Evolutionary conservation across 2,888 invertebrate species (phyloP).

Genomic region (Brachyopa scutellaris): DNA sequence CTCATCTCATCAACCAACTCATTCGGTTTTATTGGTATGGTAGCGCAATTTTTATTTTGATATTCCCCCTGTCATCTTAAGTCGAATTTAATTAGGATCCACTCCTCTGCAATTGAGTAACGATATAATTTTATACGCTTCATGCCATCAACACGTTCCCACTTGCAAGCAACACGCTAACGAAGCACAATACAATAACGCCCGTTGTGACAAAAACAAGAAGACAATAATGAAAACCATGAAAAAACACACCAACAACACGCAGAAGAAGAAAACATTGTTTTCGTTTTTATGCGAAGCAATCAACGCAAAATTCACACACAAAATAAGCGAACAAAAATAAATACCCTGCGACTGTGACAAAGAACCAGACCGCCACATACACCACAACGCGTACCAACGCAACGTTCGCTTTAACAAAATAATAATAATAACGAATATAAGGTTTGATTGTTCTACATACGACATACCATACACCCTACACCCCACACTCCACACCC

Average conservation of each 20-base stretch:
- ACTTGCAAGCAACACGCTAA: constrained; percentile 31
- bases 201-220: background rate
- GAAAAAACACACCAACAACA: background rate
- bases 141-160: constrained; percentile 42
- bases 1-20: background rate
- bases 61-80: constrained; percentile 33
- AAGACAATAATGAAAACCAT: constrained; percentile 8
- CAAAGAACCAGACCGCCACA: constrained; percentile 1
- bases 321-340: constrained; percentile 45
- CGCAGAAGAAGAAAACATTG: constrained; percentile 21
- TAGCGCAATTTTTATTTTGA: constrained; percentile 40
- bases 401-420: constrained; percentile 8
- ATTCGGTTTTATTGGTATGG: constrained; percentile 29
- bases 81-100: constrained; percentile 59
- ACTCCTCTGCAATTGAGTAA: constrained; percentile 19
- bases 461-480: no score
- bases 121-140: constrained; percentile 26
- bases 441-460: constrained; percentile 38
- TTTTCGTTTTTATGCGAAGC: constrained; percentile 62
- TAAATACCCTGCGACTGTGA: background rate
- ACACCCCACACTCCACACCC: background rate
- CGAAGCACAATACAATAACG: constrained; percentile 17
- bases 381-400: background rate
- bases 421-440: constrained; percentile 48
- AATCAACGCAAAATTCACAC: constrained; percentile 55